A percentile compares a stretch with the other conserved stretches of the same genome.
phyloP scores from a whole-genome alignment of 2,797 vertebrate genomes.

The Parambassis ranga region DNA sequence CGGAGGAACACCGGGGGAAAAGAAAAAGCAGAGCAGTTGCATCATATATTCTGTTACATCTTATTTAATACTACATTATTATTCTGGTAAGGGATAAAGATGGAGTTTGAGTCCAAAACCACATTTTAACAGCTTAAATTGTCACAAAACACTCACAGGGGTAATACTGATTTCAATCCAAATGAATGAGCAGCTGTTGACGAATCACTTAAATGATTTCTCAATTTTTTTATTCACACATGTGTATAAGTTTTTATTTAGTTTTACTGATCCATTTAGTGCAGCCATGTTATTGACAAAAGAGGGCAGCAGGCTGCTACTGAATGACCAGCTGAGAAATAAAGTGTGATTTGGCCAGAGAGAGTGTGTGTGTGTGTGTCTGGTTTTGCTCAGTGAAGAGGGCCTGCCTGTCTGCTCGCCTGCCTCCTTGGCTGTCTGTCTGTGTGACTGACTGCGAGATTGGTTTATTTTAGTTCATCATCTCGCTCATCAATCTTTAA shows the following conservation, averaged over 20 bases:
- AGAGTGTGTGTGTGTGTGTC: slow-evolving; percentile 33
- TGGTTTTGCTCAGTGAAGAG: slow-evolving; percentile 58
- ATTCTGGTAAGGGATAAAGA: neutral
- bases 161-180: too few relatives aligned
- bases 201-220: too few relatives aligned
- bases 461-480: slow-evolving; percentile 79
- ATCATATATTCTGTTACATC: slow-evolving; percentile 9
- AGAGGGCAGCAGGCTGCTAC: slow-evolving; percentile 77
- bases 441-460: slow-evolving; percentile 73
- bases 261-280: slow-evolving; percentile 43
- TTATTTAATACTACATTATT: slow-evolving; percentile 18
- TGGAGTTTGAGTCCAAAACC: neutral
- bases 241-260: too few relatives aligned
- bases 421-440: slow-evolving; percentile 62
- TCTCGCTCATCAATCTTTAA: slow-evolving; percentile 79
- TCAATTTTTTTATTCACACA: too few relatives aligned
- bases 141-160: too few relatives aligned
- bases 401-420: slow-evolving; percentile 51
- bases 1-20: neutral
- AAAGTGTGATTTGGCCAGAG: slow-evolving; percentile 37
- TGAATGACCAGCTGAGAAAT: slow-evolving; percentile 39
- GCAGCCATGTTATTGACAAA: slow-evolving; percentile 69
- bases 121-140: neutral
- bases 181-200: too few relatives aligned
- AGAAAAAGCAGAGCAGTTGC: neutral